These are phyloP conservation scores for Anguilla pacifica DNA, from an alignment of 2,797 vertebrate species.

Conservation along the genomic window DNA sequence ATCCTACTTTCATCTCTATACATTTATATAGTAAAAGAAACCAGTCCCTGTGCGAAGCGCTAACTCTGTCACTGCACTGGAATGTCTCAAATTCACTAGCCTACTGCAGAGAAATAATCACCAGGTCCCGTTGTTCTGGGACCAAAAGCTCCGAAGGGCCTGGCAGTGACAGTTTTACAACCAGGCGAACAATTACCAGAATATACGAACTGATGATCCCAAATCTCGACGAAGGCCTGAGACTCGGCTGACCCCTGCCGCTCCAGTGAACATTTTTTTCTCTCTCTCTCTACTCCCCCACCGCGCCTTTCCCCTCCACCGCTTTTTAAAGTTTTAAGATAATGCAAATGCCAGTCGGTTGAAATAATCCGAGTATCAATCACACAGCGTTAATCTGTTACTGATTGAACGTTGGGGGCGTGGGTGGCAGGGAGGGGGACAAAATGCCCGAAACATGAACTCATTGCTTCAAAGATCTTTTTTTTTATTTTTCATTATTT, in stretches of 20 bases:
- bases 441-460: neutral
- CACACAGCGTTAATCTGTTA: neutral
- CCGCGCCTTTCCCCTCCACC: slow-evolving; percentile 32
- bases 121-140: slow-evolving; percentile 22
- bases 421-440: neutral
- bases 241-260: slow-evolving; percentile 44
- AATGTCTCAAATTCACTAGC: neutral
- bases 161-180: slow-evolving; percentile 70
- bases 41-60: neutral
- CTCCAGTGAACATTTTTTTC: slow-evolving; percentile 39
- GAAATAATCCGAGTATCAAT: slow-evolving; percentile 12
- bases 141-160: slow-evolving; percentile 51
- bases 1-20: neutral
- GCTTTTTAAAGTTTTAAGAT: slow-evolving; percentile 4
- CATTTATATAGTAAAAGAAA: neutral
- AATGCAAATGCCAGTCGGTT: neutral
- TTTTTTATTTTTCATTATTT: neutral
- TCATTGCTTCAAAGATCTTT: neutral
- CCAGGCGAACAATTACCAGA: slow-evolving; percentile 63
- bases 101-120: slow-evolving; percentile 44
- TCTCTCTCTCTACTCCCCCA: slow-evolving; percentile 38
- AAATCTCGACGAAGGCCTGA: slow-evolving; percentile 51
- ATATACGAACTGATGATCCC: slow-evolving; percentile 53
- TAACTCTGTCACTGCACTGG: neutral
- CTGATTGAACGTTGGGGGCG: neutral